A percentile compares a stretch with the other conserved stretches of the same genome.
Conservation (phyloP, 2,113 vertebrate species). For the Columba janthina region DNA sequence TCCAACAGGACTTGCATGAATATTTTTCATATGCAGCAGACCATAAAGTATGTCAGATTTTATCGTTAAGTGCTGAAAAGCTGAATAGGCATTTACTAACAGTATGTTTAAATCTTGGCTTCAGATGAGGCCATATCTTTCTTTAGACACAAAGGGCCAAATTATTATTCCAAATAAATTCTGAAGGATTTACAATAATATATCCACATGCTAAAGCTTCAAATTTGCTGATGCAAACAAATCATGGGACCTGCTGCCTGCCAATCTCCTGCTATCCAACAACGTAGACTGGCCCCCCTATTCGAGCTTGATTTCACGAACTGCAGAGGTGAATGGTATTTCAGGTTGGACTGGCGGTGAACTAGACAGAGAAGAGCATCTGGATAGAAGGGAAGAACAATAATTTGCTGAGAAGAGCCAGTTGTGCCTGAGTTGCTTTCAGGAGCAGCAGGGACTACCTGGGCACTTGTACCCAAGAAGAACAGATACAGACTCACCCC, state of each 20-base stretch:
- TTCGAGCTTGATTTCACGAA: neutral
- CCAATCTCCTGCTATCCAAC: neutral
- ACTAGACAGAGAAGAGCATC: neutral
- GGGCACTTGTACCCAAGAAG: neutral
- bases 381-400: neutral
- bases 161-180: neutral
- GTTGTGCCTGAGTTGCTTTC: rapidly evolving
- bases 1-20: neutral
- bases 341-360: neutral
- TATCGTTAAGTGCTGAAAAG: neutral
- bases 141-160: neutral
- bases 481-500: neutral
- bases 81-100: neutral
- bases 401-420: neutral
- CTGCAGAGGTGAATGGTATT: neutral
- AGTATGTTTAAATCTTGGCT: neutral
- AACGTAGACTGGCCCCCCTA: neutral
- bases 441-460: neutral
- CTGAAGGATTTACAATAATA: neutral
- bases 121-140: neutral
- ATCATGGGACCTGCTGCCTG: neutral
- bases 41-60: neutral
- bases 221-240: neutral
- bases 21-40: neutral
- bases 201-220: neutral